Percentiles rank a stretch among this genome's conserved stretches.
phyloP scores from a whole-genome alignment of 2,113 vertebrate species.

The Acinonyx jubatus region DNA sequence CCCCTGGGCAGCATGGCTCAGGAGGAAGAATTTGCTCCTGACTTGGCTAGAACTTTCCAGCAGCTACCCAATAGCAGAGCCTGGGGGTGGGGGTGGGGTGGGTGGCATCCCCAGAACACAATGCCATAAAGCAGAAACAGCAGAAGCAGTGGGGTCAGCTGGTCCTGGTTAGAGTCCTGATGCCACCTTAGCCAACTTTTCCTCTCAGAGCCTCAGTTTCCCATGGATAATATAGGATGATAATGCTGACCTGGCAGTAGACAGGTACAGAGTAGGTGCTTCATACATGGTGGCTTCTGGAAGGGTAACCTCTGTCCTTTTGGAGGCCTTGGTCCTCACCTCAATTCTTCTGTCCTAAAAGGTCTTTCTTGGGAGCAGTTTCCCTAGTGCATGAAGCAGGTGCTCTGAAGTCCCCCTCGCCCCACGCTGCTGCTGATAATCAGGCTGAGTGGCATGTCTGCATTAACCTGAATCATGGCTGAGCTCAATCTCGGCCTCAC shows the following conservation, averaged over 20 bases:
- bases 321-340: not conserved
- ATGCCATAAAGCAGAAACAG: not conserved
- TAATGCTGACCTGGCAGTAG: not conserved
- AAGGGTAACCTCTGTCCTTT: not conserved
- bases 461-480: not conserved
- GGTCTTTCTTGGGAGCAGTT: not conserved
- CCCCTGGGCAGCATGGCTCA: accelerated
- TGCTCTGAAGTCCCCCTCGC: not conserved
- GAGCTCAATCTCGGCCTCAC: slow-evolving; percentile 15
- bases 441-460: not conserved
- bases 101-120: not conserved
- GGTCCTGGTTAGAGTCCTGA: not conserved
- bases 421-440: accelerated
- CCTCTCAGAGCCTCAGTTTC: not conserved
- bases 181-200: not conserved
- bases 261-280: not conserved
- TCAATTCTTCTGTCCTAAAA: not conserved
- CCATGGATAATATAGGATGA: not conserved
- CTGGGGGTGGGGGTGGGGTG: no score
- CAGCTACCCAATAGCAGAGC: not conserved
- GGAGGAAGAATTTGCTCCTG: not conserved
- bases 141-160: not conserved
- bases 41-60: not conserved
- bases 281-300: not conserved
- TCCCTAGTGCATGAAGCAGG: not conserved